Conservation (phyloP, 64 coral and sea anemone species). For the Montipora cactus region DNA sequence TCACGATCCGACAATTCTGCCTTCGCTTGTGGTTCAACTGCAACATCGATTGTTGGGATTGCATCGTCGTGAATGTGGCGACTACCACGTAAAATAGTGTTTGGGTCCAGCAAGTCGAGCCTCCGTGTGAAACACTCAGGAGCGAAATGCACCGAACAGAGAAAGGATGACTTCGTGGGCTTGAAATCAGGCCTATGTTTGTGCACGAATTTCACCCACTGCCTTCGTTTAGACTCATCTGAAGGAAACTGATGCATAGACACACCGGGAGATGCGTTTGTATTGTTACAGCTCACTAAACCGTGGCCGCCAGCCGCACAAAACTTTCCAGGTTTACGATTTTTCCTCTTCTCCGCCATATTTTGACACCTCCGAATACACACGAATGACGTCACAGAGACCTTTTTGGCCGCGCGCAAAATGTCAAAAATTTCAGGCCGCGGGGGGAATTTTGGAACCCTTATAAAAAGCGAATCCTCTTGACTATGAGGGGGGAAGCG, state of each 20-base stretch:
- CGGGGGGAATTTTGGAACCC: background rate
- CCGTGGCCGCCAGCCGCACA: background rate
- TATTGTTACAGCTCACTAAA: background rate
- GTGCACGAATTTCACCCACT: constrained; percentile 45
- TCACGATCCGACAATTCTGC: too few species aligned
- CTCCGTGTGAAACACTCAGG: too few species aligned
- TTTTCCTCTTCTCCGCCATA: background rate
- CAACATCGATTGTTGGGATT: too few species aligned
- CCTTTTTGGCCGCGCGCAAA: background rate
- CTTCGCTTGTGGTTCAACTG: too few species aligned
- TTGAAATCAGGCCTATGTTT: background rate
- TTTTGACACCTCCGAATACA: background rate
- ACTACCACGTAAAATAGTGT: too few species aligned
- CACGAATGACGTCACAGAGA: constrained; percentile 4
- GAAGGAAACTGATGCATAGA: constrained; percentile 22
- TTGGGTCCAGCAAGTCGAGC: too few species aligned
- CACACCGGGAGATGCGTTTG: background rate
- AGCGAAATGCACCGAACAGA: constrained; percentile 26
- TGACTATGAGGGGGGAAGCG: background rate
- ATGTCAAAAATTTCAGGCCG: background rate
- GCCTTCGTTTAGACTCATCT: background rate
- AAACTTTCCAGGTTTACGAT: background rate
- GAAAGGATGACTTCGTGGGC: background rate
- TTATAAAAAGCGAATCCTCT: background rate
- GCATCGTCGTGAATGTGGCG: too few species aligned